Evolutionary conservation across 2,888 invertebrate species (phyloP), one percentile per base, ranked within the genome.

Genomic region (Halictus ligatus): DNA sequence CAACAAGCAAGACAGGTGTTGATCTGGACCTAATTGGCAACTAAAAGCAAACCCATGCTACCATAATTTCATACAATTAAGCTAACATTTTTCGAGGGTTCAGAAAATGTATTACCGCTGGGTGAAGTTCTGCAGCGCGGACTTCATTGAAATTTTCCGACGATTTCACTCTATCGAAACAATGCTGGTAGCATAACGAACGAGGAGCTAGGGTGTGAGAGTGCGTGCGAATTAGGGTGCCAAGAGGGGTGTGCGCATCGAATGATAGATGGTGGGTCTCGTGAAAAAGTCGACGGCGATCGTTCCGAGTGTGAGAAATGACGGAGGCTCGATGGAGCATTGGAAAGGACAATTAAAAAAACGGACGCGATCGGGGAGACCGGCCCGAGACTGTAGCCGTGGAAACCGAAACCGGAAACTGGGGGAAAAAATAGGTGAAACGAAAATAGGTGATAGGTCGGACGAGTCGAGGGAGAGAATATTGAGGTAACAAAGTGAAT

Each of bases 241-340:
- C 75, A 1, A 25, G 60, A 25, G 60, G 48, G 35, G 67, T 75
- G 67, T 75, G 50, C 7, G 40, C 25, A 40, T 43, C 12, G 71
- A 71, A 84, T 84, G 83, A 84, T 84, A 43, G 71, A 84, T 78
- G 78, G 43, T 40, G 18, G 1, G 75, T 83, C 69, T 10, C 25
- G n/a, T 21, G 58, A 71, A 29, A 75, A 25, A 60, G 58, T 43
- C 40, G 69, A 18, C 74, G 29, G 15, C 25, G 64, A 82, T 82
- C 77, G 58, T 43, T 83, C 18, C 12, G 46, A 40, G 58, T 67
- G 67, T 4, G 78, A 60, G 18, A 54, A 71, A 78, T 78, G 60
- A 35, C 58, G 21, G 46, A 43, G 25, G 7, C 29, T 35, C 25
- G 46, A 7, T 13, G 54, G 35, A 29, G 10, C 50, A n/a, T 18